Base-by-base conservation (phyloP, 1,140 invertebrate species). In the Samia ricini region DNA sequence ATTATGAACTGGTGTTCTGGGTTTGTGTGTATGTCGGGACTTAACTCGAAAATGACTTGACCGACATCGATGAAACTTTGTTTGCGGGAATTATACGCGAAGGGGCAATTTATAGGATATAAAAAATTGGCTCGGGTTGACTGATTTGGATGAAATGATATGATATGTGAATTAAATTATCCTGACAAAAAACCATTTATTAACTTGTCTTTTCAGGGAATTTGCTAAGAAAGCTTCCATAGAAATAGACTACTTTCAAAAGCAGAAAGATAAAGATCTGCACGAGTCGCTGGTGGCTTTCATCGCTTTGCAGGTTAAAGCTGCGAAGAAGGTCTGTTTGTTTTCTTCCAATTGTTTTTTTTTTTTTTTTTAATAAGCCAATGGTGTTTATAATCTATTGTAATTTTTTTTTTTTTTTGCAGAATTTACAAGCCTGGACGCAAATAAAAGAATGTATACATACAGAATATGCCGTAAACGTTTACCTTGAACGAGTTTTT, bases 241-340 rank as follows among this genome's bases (percentile, higher is more conserved):
- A 65, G 95, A 96, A 77, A 94, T 96, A 69, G 95, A 96, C 74
- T 91, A 93, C 80, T 97, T 96, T 86, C 94, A 96, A 81, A 92
- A 92, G 56, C 95, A 96, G 81, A 96, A 96, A 90, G 93, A 94
- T 20, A 91, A 93, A 55, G 95, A 96, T 85, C 82, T 97, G 6
- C 94, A 94, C 77, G 95, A 97, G 83, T 95, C 95, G 12, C 92
- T 96, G 56, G 93, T 94, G 36, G 93, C 92, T 67, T 96, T 95
- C 85, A 95, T 95, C 59, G 92, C 94, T 57, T 87, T 96, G 70
- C 95, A 96, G 89, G 94, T 96, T 59, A 96, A 96, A 90, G 92
- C 95, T 72, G 94, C 95, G 58, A 95, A 94, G 92, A 96, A 96
- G 94, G 95, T 96, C 89, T 76, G 36, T 21, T 33, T 23, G 19